Percentiles rank a stretch among this genome's conserved stretches.
These are phyloP conservation scores for Promerops cafer DNA, from an alignment of 2,113 vertebrate genomes.

Conservation along the genomic window DNA sequence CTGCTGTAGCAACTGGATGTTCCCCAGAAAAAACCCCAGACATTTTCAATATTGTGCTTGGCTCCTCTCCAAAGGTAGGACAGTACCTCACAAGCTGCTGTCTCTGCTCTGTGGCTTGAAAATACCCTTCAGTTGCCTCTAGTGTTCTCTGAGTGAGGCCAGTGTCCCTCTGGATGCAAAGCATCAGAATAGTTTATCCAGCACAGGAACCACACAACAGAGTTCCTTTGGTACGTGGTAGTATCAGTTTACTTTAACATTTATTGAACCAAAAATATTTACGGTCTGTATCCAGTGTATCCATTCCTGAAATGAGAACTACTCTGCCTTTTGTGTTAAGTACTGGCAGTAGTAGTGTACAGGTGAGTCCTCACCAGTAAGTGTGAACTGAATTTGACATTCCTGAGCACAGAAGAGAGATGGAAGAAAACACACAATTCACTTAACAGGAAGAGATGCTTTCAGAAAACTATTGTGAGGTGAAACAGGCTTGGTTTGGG, in stretches of 20 bases:
- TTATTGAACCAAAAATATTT: not conserved
- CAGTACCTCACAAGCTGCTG: not conserved
- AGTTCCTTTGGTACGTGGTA: not conserved
- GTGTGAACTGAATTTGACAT: not conserved
- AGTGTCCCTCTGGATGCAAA: not conserved
- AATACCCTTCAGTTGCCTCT: not conserved
- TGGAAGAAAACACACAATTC: not conserved
- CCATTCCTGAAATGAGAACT: not conserved
- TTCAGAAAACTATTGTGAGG: not conserved
- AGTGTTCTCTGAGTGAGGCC: not conserved
- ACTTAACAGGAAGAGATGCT: not conserved
- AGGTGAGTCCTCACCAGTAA: not conserved
- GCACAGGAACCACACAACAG: not conserved
- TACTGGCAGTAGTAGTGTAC: not conserved
- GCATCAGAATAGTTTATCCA: not conserved
- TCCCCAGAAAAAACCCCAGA: not conserved
- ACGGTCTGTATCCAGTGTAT: not conserved
- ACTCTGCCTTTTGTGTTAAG: not conserved
- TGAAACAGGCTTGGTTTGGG: not conserved
- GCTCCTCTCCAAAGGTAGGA: not conserved
- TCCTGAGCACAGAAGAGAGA: not conserved
- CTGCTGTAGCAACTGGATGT: not conserved
- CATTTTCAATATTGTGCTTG: not conserved
- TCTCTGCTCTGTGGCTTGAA: not conserved
- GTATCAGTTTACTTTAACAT: not conserved